These are phyloP conservation scores for Therioaphis trifolii DNA, from an alignment of 2,888 invertebrate species.

Conservation along the genomic window DNA sequence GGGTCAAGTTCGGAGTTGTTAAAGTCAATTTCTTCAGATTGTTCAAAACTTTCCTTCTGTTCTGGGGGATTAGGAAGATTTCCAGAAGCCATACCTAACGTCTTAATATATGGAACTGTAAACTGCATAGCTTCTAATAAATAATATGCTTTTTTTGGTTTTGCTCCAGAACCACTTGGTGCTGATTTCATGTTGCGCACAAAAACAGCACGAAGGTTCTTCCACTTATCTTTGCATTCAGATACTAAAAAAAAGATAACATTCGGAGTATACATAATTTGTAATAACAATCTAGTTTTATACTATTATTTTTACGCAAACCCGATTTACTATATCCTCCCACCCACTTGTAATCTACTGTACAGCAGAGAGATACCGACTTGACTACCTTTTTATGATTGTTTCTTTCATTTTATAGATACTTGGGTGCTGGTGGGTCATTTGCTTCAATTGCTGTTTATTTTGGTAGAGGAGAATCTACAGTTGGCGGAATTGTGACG, in stretches of 20 bases:
- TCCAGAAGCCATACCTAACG: not conserved
- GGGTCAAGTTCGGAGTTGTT: not conserved
- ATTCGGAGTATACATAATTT: too few species aligned
- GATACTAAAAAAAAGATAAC: too few species aligned
- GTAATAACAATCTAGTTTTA: not conserved
- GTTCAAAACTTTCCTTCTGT: not conserved
- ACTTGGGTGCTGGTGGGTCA: not conserved
- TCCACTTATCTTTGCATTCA: constrained; percentile 3
- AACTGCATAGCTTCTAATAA: constrained; percentile 15
- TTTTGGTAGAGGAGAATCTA: constrained; percentile 6
- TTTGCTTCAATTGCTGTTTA: constrained; percentile 10
- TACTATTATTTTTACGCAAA: not conserved
- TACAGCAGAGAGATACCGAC: not conserved
- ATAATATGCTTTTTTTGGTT: constrained; percentile 37
- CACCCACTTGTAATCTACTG: constrained; percentile 2
- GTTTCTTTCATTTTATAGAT: not conserved
- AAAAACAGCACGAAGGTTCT: constrained; percentile 3
- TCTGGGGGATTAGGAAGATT: constrained; percentile 1
- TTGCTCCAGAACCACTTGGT: not conserved
- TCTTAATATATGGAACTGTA: constrained; percentile 21
- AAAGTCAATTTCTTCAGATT: not conserved
- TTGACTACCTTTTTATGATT: not conserved
- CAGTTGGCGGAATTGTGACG: not conserved
- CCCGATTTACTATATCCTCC: too few species aligned
- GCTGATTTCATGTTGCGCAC: not conserved